Base-by-base conservation (phyloP, 2,888 invertebrate species). In the Melanotus villosus region DNA sequence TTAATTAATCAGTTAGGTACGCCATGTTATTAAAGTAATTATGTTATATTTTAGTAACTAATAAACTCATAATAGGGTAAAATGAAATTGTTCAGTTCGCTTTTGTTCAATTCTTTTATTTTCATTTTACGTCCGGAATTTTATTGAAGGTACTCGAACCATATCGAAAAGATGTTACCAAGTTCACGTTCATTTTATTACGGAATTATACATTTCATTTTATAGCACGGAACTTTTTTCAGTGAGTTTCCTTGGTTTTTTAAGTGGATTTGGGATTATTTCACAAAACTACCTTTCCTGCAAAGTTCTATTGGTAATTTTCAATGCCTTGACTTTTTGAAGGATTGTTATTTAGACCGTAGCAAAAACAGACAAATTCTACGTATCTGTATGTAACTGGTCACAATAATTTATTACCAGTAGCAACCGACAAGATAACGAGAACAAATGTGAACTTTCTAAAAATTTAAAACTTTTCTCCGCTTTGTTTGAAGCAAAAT, bases 181-280 rank as follows among this genome's bases (percentile, higher is more conserved):
- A 41, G 12, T 16, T 41, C 45, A 21, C 21, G 21, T 18, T 45
- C 45, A 9, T 45, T 45, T 45, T 45, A 45, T 45, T 45, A 45
- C 16, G 21, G 21, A 45, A 45, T 45, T 45, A 45, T 45, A 47
- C 47, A 47, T 18, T 18, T 23, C 21, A 21, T 23, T 47, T 47
- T 47, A 47, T 18, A 18, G 47, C 47, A 23, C 10, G 10, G 23
- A 47, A 19, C 47, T 19, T 47, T n/a, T 47, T 21, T 47, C 18
- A 1, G 12, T 2, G 14, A 18, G 14, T 43, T 14, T 43, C 18
- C 18, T 16, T 3, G 1, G 12, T 14, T 14, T 16, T 47, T 47
- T 47, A n/a, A n/a, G 16, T 47, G 3, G 9, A n/a, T 21, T 19
- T 21, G 21, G 21, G n/a, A n/a, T 23, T n/a, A 47, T 16, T n/a